phyloP scores from a whole-genome alignment of 1,140 invertebrate genomes.

The Heliothis virescens region DNA sequence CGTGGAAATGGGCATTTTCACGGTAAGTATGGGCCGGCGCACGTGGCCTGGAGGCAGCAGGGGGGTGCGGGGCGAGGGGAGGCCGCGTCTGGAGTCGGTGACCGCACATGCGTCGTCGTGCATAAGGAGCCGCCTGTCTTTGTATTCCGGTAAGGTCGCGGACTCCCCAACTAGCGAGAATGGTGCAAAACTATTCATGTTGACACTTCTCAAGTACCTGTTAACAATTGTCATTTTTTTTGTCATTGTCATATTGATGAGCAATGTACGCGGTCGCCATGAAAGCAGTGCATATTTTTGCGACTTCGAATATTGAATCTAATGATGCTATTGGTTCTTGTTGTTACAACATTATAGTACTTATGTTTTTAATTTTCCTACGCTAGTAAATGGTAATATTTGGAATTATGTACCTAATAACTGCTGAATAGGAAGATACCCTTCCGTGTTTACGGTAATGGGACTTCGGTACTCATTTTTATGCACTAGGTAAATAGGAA shows the following conservation, averaged over 20 bases:
- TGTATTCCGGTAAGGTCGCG: slow-evolving; percentile 76
- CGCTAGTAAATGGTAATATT: neutral
- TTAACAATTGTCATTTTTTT: slow-evolving; percentile 71
- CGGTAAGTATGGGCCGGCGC: slow-evolving; percentile 68
- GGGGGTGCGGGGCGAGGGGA: slow-evolving; percentile 39
- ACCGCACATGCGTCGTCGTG: slow-evolving; percentile 76
- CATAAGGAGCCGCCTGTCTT: slow-evolving; percentile 76
- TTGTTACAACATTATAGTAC: no score
- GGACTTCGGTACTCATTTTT: neutral
- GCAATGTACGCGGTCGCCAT: slow-evolving; percentile 36
- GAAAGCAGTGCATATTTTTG: slow-evolving; percentile 56
- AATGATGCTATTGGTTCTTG: no score
- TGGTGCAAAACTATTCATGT: slow-evolving; percentile 74
- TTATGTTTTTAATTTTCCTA: no score
- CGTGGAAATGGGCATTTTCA: slow-evolving; percentile 81
- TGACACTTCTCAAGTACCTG: slow-evolving; percentile 67
- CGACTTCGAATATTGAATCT: neutral
- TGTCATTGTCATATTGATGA: slow-evolving; percentile 67
- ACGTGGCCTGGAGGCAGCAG: slow-evolving; percentile 61
- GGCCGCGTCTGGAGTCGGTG: slow-evolving; percentile 70
- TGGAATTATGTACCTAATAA: neutral
- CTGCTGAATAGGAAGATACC: neutral
- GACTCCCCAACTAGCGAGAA: slow-evolving; percentile 71
- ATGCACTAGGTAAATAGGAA: slow-evolving; percentile 6
- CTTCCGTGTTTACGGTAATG: neutral